Evolutionary conservation across 2,113 vertebrate species (phyloP), one percentile per base, ranked within the genome.

Genomic region (Grantiella picta): DNA sequence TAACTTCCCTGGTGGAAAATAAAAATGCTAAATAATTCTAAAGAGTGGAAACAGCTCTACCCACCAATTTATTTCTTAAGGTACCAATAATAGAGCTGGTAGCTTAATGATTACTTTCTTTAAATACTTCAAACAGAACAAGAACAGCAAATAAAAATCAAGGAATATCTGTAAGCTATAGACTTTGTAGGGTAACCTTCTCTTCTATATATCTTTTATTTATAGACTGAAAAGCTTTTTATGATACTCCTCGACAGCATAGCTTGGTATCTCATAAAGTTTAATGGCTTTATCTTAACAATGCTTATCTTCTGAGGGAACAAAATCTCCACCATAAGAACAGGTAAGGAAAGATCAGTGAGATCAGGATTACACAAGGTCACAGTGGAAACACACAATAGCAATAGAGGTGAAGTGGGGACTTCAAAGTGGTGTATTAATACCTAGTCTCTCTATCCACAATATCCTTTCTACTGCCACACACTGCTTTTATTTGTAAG

Each of bases 1-100:
- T 97, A 95, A 94, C 66, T 94, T 94, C 86, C 73, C 91, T 88
- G 56, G 77, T 95, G 89, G 94, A 94, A 95, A 97, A 97, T 97
- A 97, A 97, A 97, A 98, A 95, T 83, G 88, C 79, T 97, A 96
- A 97, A 94, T 96, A 96, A 95, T 81, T 96, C 89, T 86, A 78
- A 82, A 95, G 86, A 47, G 75, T 96, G 77, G 59, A 96, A 97
- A 61, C 35, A 90, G 45, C 60, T 89, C 76, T 94, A 89, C 85
- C 86, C 82, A 88, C 75, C n/a, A 72, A 91, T 96, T 94, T 85
- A 76, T 96, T 95, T 96, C 93, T 95, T 92, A 81, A 85, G 75
- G 86, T 95, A 92, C 82, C 59, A 96, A 63, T 90, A 94, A 91
- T 75, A 95, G 82, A 90, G 21, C 80, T 94, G 86, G 49, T 94